These are phyloP conservation scores for Latrodectus geometricus DNA, from an alignment of 1,140 invertebrate genomes.

Conservation along the genomic window DNA sequence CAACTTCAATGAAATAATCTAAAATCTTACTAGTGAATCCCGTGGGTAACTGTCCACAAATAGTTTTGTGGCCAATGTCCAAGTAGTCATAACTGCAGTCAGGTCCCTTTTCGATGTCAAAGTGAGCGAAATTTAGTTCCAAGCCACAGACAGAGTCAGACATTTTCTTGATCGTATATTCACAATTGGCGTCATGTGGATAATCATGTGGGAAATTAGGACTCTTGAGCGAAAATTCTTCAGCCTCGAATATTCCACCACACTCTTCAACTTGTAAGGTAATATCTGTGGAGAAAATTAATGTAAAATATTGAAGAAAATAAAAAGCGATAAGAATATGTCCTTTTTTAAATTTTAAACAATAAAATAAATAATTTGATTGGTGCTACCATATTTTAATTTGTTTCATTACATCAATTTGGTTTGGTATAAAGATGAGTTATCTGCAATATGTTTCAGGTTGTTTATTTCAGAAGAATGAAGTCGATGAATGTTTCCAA, in stretches of 20 bases:
- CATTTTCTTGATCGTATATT: conserved; percentile 57
- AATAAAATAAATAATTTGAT: no score
- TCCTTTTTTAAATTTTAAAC: no score
- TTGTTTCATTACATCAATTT: no score
- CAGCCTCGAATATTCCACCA: conserved; percentile 28
- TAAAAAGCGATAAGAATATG: no score
- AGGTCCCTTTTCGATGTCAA: conserved; percentile 63
- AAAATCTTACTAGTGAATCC: conserved; percentile 62
- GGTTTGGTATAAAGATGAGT: no score
- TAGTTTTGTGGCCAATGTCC: conserved; percentile 64
- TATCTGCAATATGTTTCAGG: no score
- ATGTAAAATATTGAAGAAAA: no score
- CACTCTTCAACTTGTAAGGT: conserved; percentile 22
- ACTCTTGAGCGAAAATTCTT: conserved; percentile 60
- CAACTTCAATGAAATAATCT: not conserved
- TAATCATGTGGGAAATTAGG: conserved; percentile 63
- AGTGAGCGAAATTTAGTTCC: conserved; percentile 63
- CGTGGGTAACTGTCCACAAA: conserved; percentile 63
- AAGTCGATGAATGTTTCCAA: no score
- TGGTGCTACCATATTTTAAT: no score
- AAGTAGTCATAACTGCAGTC: conserved; percentile 64
- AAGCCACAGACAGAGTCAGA: conserved; percentile 62
- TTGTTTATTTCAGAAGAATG: no score
- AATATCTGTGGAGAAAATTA: not conserved
- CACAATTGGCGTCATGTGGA: conserved; percentile 59